Base-by-base conservation (phyloP, 2,113 vertebrate genomes). In the Ceyx margarethae region DNA sequence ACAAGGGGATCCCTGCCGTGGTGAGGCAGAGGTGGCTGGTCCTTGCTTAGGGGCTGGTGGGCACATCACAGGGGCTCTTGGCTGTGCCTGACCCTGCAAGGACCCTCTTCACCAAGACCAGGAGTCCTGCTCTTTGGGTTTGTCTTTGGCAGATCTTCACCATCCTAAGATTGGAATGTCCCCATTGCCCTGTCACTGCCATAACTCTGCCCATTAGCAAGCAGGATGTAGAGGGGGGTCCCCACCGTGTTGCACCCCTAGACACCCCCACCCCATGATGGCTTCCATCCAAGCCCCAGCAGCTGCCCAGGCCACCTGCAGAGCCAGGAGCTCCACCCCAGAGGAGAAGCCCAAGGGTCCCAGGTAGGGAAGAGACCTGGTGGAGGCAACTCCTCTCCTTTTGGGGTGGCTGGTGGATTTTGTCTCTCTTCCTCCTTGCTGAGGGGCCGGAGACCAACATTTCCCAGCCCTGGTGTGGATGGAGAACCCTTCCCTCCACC, bases 41-140 rank as follows among this genome's bases (percentile, higher is more conserved):
- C 35, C 33, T 26, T 0, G 0, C 23, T 11, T 22, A 19, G 56
- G 80, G 51, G 28, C 26, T 51, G 53, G 5, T 45, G 62, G 33
- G 19, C 43, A 51, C 0, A 0, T 31, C 3, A 0, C 28, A 4
- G 53, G 1, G 1, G n/a, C 18, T 48, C 28, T 48, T 1, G 3
- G 62, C 80, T 53, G 17, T 48, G 72, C 45, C 29, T 25, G 18
- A n/a, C 58, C 57, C 4, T 4, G 46, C 37, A 35, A 37, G 37
- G 37, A 37, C 7, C 14, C 22, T 33, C 51, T 46, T 40, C 45
- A 4, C 37, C 2, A 4, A 12, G 19, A 42, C 10, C 18, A 13
- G 50, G 42, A 76, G 35, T 46, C 3, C 51, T 51, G 62, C 23
- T 22, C n/a, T 37, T 65, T 20, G n/a, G 14, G 21, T n/a, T 42